Percentiles rank a stretch among this genome's conserved stretches.
phyloP scores from a whole-genome alignment of 2,797 vertebrate genomes.

The Pangasius krempfi region DNA sequence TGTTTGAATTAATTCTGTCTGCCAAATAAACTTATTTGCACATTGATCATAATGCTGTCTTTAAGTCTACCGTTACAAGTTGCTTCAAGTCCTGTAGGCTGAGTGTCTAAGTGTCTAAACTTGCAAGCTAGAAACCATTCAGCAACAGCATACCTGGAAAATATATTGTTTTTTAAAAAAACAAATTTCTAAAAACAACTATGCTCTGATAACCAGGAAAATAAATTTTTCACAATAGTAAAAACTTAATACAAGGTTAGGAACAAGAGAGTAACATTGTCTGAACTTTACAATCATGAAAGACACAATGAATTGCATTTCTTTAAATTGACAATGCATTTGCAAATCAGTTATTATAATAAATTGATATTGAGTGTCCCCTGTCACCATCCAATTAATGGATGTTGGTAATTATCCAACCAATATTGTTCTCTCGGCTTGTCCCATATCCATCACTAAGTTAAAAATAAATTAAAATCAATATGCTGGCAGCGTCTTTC shows the following conservation, averaged over 20 bases:
- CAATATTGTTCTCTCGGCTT: constrained; percentile 74
- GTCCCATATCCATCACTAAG: constrained; percentile 84
- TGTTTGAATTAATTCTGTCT: not conserved
- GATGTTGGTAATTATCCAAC: constrained; percentile 82
- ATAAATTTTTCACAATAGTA: not conserved
- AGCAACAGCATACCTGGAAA: not conserved
- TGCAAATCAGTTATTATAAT: constrained; percentile 73
- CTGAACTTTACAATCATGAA: constrained; percentile 11
- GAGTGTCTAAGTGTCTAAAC: not conserved
- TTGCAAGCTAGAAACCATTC: too few species aligned
- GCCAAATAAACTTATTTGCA: not conserved
- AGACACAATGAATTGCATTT: constrained; percentile 25
- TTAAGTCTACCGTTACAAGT: not conserved
- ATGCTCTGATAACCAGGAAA: not conserved
- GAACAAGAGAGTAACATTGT: not conserved
- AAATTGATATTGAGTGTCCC: constrained; percentile 80
- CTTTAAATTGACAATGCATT: constrained; percentile 68
- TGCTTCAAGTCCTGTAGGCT: not conserved
- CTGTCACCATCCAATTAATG: constrained; percentile 81
- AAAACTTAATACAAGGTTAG: not conserved
- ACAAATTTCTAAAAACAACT: not conserved
- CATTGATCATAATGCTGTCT: not conserved
- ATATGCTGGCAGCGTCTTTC: constrained; percentile 73
- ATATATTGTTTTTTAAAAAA: not conserved
- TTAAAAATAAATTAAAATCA: constrained; percentile 87